A percentile compares a stretch with the other conserved stretches of the same genome.
These are phyloP conservation scores for Gnathonemus longibarbis DNA, from an alignment of 2,113 vertebrate species.

Conservation along the genomic window DNA sequence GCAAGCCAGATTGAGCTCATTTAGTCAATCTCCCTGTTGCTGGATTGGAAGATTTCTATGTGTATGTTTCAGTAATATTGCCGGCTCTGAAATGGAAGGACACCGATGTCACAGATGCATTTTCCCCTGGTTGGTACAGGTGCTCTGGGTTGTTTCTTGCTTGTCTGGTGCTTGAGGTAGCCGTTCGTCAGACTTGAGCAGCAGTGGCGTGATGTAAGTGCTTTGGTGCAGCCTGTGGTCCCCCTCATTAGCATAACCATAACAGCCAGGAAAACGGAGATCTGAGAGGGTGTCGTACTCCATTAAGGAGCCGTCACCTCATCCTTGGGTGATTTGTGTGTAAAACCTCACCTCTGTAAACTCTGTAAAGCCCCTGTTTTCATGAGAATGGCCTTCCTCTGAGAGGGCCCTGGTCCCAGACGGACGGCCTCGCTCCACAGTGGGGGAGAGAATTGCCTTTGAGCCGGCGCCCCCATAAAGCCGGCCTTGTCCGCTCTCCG, in stretches of 20 bases:
- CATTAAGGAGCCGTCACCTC: constrained; percentile 25
- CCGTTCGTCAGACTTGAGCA: not conserved
- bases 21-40: not conserved
- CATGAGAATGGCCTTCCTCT: constrained; percentile 24
- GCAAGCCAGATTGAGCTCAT: not conserved
- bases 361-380: constrained; percentile 21
- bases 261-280: not conserved
- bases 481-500: constrained; percentile 15
- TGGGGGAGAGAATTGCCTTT: constrained; percentile 11
- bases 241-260: constrained; percentile 9
- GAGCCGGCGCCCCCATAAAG: constrained; percentile 16
- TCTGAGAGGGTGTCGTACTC: constrained; percentile 12
- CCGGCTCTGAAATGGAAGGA: not conserved
- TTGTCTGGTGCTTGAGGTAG: not conserved
- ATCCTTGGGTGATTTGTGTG: constrained; percentile 28
- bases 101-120: not conserved
- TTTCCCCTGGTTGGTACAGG: not conserved
- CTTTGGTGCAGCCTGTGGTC: not conserved
- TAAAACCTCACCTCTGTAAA: constrained; percentile 21
- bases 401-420: not conserved
- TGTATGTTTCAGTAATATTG: not conserved
- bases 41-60: not conserved
- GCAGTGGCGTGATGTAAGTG: not conserved
- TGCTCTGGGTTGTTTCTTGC: not conserved
- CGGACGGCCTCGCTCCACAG: not conserved